phyloP scores from a whole-genome alignment of 92 coral and sea anemone species.

The Bergia sp. region DNA sequence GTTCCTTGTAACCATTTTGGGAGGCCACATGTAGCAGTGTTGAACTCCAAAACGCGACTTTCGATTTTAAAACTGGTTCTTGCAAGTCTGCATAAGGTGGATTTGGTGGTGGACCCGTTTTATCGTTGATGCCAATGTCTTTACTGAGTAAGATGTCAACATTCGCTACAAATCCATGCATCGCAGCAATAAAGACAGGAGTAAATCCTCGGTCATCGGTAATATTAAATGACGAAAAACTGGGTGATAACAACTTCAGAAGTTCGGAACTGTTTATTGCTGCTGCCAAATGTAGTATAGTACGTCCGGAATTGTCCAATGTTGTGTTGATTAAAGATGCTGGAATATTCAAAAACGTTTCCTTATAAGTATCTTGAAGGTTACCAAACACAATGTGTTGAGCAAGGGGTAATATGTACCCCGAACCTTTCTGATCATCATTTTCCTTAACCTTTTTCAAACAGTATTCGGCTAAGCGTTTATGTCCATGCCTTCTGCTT shows the following conservation, averaged over 20 bases:
- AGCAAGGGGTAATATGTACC: too few relatives aligned
- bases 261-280: conserved; percentile 50
- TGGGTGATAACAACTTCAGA: conserved; percentile 49
- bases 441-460: conserved; percentile 4
- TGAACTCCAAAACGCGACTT: too few relatives aligned
- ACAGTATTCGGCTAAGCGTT: conserved; percentile 32
- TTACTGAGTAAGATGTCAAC: conserved; percentile 48
- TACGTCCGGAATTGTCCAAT: conserved; percentile 41
- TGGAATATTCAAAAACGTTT: not conserved
- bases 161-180: conserved; percentile 54
- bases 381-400: conserved; percentile 47
- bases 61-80: too few relatives aligned
- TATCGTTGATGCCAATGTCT: conserved; percentile 58
- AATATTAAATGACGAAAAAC: conserved; percentile 53
- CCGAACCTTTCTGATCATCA: too few relatives aligned
- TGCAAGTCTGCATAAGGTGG: too few relatives aligned
- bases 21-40: too few relatives aligned
- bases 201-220: conserved; percentile 55
- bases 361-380: not conserved
- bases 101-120: conserved; percentile 36
- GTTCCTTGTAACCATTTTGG: too few relatives aligned
- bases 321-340: conserved; percentile 1
- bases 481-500: conserved; percentile 44
- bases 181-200: conserved; percentile 71
- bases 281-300: conserved; percentile 67